Conservation (phyloP, 2,113 vertebrate genomes). For the Ceyx melanurus region DNA sequence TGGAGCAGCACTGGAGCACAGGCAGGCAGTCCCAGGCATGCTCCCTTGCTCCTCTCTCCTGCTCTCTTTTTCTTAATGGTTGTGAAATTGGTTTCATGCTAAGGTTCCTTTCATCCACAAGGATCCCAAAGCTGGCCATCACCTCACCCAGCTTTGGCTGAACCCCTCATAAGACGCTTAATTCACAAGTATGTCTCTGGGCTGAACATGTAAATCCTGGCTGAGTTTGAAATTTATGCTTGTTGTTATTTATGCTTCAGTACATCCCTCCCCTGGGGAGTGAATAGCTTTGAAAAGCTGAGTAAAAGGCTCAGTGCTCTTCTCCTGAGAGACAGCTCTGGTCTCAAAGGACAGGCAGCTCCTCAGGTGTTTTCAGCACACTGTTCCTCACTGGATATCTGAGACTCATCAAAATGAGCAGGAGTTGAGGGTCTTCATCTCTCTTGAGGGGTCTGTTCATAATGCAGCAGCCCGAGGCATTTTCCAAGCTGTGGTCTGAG, state of each 20-base stretch:
- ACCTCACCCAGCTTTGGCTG: neutral
- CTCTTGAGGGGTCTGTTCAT: neutral
- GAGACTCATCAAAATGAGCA: neutral
- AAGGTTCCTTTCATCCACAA: neutral
- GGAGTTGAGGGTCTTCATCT: neutral
- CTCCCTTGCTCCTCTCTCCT: rapidly evolving
- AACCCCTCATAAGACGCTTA: neutral
- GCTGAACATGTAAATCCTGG: neutral
- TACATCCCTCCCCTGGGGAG: neutral
- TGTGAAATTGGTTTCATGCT: neutral
- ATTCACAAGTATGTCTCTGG: neutral
- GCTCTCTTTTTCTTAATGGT: neutral
- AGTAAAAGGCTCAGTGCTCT: neutral
- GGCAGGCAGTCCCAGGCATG: rapidly evolving
- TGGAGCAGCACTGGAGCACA: neutral
- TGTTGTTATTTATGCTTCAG: neutral
- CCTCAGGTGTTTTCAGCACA: neutral
- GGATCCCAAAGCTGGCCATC: neutral
- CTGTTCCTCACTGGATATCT: neutral
- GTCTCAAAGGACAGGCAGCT: neutral
- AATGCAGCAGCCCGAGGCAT: neutral
- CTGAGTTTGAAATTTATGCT: neutral
- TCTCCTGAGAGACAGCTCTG: neutral
- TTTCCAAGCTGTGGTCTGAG: neutral
- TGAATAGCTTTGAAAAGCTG: neutral